A percentile compares a stretch with the other conserved stretches of the same genome.
phyloP scores from a whole-genome alignment of 1,140 invertebrate species.

The Drosophila setifemur region DNA sequence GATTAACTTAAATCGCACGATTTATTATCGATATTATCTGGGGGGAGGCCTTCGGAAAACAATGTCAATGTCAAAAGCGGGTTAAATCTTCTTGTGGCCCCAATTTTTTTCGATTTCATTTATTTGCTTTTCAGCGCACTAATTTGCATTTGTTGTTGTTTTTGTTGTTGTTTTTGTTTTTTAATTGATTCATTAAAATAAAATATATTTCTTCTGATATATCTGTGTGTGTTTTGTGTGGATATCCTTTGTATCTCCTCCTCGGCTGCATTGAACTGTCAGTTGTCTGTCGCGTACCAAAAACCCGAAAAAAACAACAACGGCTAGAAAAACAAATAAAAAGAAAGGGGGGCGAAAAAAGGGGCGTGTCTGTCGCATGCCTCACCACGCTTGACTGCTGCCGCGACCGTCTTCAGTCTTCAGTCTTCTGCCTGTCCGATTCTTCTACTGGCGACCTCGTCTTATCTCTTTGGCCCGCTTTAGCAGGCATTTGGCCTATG shows the following conservation, averaged over 20 bases:
- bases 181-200: slow-evolving; percentile 68
- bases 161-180: slow-evolving; percentile 16
- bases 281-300: slow-evolving; percentile 15
- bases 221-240: slow-evolving; percentile 4
- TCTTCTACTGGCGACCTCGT: neutral
- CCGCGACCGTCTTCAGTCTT: slow-evolving; percentile 43
- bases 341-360: neutral
- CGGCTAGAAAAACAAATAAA: too few relatives aligned
- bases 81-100: neutral
- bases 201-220: slow-evolving; percentile 42
- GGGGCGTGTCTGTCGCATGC: slow-evolving; percentile 55
- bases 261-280: slow-evolving; percentile 61
- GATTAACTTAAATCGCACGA: too few relatives aligned
- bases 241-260: slow-evolving; percentile 48
- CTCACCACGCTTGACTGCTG: slow-evolving; percentile 57
- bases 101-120: slow-evolving; percentile 1
- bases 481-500: too few relatives aligned
- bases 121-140: neutral
- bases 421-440: slow-evolving; percentile 11
- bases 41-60: slow-evolving; percentile 13
- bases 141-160: neutral
- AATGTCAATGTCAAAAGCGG: slow-evolving; percentile 58
- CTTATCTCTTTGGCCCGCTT: neutral
- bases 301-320: neutral
- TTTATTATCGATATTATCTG: too few relatives aligned